Percentiles rank a stretch among this genome's conserved stretches.
phyloP scores from a whole-genome alignment of 2,113 vertebrate genomes.

The Chloropsis cyanopogon region DNA sequence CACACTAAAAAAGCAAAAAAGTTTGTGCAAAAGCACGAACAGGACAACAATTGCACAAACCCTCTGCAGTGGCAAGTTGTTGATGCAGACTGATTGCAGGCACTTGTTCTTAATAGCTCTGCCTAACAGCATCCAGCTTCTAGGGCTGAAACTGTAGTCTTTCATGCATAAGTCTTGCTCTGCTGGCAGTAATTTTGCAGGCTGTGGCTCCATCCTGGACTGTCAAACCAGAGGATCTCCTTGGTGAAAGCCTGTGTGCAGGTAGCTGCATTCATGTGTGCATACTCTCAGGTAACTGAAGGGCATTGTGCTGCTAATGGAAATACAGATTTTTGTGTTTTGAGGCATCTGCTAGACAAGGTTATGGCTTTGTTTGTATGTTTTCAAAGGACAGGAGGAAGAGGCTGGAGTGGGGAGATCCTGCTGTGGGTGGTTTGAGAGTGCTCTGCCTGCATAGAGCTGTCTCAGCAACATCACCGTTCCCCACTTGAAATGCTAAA shows the following conservation, averaged over 20 bases:
- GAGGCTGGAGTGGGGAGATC: background rate
- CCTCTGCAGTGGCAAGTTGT: background rate
- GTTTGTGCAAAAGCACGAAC: background rate
- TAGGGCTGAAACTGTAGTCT: background rate
- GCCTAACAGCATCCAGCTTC: background rate
- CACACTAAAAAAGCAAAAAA: too few species aligned
- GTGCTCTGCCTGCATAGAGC: slow-evolving; percentile 1
- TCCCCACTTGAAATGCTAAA: slow-evolving; percentile 36
- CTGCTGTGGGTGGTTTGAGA: background rate
- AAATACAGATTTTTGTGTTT: background rate
- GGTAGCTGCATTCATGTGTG: background rate
- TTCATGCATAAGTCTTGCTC: background rate
- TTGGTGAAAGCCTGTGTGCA: background rate
- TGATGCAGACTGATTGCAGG: background rate
- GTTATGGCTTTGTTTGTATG: background rate
- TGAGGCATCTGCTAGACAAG: background rate
- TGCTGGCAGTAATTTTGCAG: background rate
- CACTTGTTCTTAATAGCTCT: background rate
- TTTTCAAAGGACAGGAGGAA: background rate
- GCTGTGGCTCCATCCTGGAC: background rate
- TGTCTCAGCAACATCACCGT: slow-evolving; percentile 22
- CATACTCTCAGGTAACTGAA: background rate
- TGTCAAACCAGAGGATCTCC: accelerated
- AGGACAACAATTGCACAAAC: background rate
- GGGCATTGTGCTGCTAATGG: background rate